Conservation (phyloP, 2,113 vertebrate genomes). For the Dromaius novaehollandiae region DNA sequence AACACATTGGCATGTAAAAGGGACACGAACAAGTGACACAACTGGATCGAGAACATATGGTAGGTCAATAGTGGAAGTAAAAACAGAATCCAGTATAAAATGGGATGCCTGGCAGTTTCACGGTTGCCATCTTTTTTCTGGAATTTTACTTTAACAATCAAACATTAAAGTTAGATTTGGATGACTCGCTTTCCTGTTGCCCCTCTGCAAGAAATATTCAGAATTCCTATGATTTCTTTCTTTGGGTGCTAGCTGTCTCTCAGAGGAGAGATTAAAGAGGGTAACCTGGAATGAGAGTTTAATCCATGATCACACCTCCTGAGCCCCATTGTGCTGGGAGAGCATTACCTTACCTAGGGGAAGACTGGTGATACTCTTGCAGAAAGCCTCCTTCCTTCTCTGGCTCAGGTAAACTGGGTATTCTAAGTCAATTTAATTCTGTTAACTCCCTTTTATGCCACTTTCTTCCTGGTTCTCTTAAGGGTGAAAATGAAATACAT, state of each 20-base stretch:
- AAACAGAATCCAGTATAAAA: not conserved
- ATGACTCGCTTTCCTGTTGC: not conserved
- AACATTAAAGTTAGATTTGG: not conserved
- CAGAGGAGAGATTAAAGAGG: not conserved
- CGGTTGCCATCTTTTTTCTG: not conserved
- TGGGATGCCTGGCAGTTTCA: not conserved
- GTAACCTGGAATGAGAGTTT: not conserved
- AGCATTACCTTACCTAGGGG: not conserved
- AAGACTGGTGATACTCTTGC: not conserved
- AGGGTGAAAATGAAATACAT: not conserved
- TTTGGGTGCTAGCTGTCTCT: not conserved
- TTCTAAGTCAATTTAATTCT: not conserved
- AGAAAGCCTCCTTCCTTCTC: not conserved
- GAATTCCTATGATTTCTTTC: not conserved
- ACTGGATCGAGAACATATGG: not conserved
- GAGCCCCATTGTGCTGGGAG: not conserved
- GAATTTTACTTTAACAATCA: not conserved
- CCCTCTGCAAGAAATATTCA: not conserved
- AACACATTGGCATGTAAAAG: not conserved
- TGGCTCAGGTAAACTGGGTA: not conserved
- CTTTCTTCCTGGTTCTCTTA: not conserved
- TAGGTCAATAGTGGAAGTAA: not conserved
- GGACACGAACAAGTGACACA: not conserved
- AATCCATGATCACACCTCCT: not conserved
- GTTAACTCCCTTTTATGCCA: not conserved